Evolutionary conservation across 2,797 vertebrate species (phyloP), one percentile per base, ranked within the genome.

Genomic region (Amniataba percoides): DNA sequence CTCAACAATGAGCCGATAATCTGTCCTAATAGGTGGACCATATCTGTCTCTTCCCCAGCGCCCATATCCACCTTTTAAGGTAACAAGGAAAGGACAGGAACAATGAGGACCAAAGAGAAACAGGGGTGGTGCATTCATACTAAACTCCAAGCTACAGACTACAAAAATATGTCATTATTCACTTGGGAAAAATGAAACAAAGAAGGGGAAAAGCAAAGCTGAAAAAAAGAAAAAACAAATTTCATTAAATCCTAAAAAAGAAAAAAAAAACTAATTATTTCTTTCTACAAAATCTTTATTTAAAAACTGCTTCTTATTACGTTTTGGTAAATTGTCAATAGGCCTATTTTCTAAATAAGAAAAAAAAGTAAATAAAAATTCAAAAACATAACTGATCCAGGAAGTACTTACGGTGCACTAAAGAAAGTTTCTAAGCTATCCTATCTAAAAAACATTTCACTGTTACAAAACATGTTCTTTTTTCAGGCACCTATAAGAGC

Each of bases 1-100:
- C 93, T 99, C 98, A 91, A 99, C 98, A 94, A 98, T 98, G 88
- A 99, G 96, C 71, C 98, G 97, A 94, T 99, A 99, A 90, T 99
- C 97, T 72, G 98, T 98, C 87, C 98, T 95, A 63, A 97, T 97
- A 0, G 98, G 98, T 77, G 98, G 98, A 81, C 98, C 98, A 34
- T 97, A 98, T 89, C 97, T 94, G 95, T 99, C 97, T 93, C 97
- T 96, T 91, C 96, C 96, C 91, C 96, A 97, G 92, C 97, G 97
- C 76, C 97, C 97, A 94, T 97, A 98, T 90, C 97, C 97, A 97
- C 97, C 97, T 97, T 99, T 96, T 92, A 51, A 93, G 89, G 89
- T 63, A 93, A 95, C 79, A 93, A 92, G 90, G 90, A 92, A 78
- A 93, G 70, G 83, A 74, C 76, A 90, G 42, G 25, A 61, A 59